Base-by-base conservation (phyloP, 2,113 vertebrate species). In the Bambusicola thoracicus region DNA sequence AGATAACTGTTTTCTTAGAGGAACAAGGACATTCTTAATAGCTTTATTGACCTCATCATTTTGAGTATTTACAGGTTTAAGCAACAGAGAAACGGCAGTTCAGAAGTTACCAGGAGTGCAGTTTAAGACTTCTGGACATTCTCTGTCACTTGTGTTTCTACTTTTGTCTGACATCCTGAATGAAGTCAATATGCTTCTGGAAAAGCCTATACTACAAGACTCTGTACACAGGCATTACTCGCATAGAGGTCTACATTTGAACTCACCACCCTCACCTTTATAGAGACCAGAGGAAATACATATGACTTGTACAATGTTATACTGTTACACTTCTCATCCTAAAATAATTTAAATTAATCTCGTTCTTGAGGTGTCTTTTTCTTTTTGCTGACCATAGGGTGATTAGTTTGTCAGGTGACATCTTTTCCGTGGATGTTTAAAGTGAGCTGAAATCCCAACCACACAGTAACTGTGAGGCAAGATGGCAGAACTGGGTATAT, bases 291-390 rank as follows among this genome's bases (percentile, higher is more conserved):
- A 53, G 27, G 32, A 38, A 56, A 70, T 92, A 41, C 7, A 4
- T 0, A 4, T 6, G 24, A 76, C 16, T 82, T 1, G 2, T 2
- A 36, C 7, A 12, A 3, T 22, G 20, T 48, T 48, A 48, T 11
- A 11, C 46, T 40, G 19, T 13, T 79, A 17, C 36, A 81, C 44
- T 30, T 70, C 19, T 78, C 18, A 80, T 69, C 21, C n/a, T 66
- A 69, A 87, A 82, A 67, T 34, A 48, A 56, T 69, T 75, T 53
- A 62, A 58, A 58, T 30, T 4, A 72, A 70, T 80, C 21, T 49
- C 6, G n/a, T 12, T 5, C 14, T 81, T 74, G 22, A 85, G 62
- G 15, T 2, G 20, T 49, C 38, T 55, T 41, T 63, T 85, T 83
- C 17, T 85, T 85, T 34, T 38, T 63, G 36, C 29, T 85, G 82